These are phyloP conservation scores for Atherinosoma microstoma DNA, from an alignment of 2,797 vertebrate species.

Conservation along the genomic window DNA sequence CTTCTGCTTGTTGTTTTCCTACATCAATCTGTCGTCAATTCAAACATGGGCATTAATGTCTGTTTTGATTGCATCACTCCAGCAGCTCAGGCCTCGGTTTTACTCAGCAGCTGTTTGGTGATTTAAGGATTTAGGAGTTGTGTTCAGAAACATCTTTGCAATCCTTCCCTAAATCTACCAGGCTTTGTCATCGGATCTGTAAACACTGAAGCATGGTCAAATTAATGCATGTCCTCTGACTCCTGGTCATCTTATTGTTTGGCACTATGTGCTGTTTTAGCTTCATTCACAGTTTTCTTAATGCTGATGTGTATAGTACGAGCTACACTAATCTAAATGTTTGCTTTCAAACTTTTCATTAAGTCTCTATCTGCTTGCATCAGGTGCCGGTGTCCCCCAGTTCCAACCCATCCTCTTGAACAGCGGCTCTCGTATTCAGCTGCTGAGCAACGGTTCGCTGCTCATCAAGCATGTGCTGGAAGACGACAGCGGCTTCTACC, in stretches of 20 bases:
- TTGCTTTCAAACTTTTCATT: conserved; percentile 3
- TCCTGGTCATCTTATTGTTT: conserved; percentile 27
- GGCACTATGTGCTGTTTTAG: conserved; percentile 4
- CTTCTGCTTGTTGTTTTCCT: conserved; percentile 41
- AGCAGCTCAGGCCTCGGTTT: conserved; percentile 51
- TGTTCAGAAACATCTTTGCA: conserved; percentile 80
- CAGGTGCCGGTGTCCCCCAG: conserved; percentile 96
- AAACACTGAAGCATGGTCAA: conserved; percentile 60
- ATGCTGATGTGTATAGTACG: background rate
- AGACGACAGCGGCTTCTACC: conserved; percentile 98
- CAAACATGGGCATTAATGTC: conserved; percentile 72
- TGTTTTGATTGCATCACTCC: conserved; percentile 69
- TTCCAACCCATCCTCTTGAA: conserved; percentile 95
- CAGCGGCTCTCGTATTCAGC: conserved; percentile 91
- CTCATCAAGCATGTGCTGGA: conserved; percentile 97
- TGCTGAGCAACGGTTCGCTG: conserved; percentile 94
- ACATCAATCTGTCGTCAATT: conserved; percentile 66
- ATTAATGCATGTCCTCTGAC: conserved; percentile 37
- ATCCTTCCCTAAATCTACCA: conserved; percentile 66
- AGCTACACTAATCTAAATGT: background rate
- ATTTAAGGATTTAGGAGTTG: conserved; percentile 76
- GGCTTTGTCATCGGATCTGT: conserved; percentile 78
- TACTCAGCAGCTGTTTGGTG: conserved; percentile 73
- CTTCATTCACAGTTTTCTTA: background rate
- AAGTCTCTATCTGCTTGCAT: background rate